Evolutionary conservation across 1,140 invertebrate species (phyloP).

Genomic region (Arctopsyche grandis): DNA sequence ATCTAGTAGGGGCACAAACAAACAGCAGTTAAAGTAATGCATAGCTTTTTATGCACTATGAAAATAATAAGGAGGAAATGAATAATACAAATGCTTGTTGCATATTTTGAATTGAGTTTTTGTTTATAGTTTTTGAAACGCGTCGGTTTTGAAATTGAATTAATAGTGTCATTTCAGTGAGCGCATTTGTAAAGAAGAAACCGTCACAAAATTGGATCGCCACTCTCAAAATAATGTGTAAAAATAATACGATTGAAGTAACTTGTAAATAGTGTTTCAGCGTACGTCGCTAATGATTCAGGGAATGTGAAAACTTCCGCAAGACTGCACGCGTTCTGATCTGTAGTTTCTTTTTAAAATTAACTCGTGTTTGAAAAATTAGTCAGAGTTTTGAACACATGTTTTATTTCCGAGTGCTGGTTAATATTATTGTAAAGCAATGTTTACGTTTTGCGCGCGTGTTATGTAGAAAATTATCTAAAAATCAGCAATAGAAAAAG

Average conservation of each 20-base stretch:
- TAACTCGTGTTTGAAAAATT: conserved; percentile 18
- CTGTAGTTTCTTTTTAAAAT: background rate
- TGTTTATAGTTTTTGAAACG: background rate
- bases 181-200: too few relatives aligned
- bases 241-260: background rate
- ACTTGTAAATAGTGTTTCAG: background rate
- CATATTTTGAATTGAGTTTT: too few relatives aligned
- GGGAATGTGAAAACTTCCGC: background rate
- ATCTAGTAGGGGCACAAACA: too few relatives aligned
- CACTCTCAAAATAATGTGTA: background rate
- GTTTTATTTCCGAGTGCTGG: conserved; percentile 23
- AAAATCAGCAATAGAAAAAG: background rate
- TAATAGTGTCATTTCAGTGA: too few relatives aligned
- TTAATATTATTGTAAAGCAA: conserved; percentile 8
- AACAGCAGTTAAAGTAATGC: too few relatives aligned
- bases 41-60: too few relatives aligned
- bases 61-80: too few relatives aligned
- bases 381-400: background rate
- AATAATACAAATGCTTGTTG: too few relatives aligned
- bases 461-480: background rate
- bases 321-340: background rate
- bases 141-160: background rate
- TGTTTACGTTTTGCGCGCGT: background rate
- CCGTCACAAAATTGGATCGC: too few relatives aligned
- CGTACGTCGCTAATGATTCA: too few relatives aligned